Evolutionary conservation across 2,113 vertebrate species (phyloP), one percentile per base, ranked within the genome.

Genomic region (Gnathonemus echidnorhynchus): DNA sequence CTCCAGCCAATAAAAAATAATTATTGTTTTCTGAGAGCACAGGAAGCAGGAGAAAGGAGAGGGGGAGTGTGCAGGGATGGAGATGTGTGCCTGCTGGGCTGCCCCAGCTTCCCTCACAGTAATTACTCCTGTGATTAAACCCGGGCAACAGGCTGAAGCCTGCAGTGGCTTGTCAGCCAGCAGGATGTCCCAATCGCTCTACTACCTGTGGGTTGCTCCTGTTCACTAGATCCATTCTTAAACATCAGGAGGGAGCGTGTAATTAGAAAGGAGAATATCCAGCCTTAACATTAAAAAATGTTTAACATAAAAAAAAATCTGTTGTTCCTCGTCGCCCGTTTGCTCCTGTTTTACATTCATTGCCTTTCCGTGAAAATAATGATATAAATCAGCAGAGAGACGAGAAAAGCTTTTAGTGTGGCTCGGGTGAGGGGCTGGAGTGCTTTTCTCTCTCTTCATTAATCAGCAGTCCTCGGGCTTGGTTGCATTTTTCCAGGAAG

Each of bases 391-490:
- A 90, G 91, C 90, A 89, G 90, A 93, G 90, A 91, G 91, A 90
- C 89, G 91, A 92, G 92, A 93, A 66, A 93, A 93, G 93, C 93
- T 93, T 95, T 95, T 94, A 94, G 94, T 90, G 66, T 90, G 93
- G 93, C 92, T 95, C 91, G 92, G 92, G 90, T 93, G 93, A 93
- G 93, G 93, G 91, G 92, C 19, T 94, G 92, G 91, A 95, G 94
- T 93, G 91, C 90, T 91, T 88, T 89, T 90, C 91, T 91, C 89
- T 88, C 62, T 93, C 90, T 93, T 95, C 94, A 96, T 96, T 95
- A 95, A 95, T 94, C 94, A 93, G 94, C 94, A 90, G 85, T 93
- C 92, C 92, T 93, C 88, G 91, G 92, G 91, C 92, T 92, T 93
- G 91, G 92, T 91, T 90, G 91, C 93, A 90, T 87, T 90, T 70